Base-by-base conservation (phyloP, 2,797 vertebrate species). In the Psittacula echo region DNA sequence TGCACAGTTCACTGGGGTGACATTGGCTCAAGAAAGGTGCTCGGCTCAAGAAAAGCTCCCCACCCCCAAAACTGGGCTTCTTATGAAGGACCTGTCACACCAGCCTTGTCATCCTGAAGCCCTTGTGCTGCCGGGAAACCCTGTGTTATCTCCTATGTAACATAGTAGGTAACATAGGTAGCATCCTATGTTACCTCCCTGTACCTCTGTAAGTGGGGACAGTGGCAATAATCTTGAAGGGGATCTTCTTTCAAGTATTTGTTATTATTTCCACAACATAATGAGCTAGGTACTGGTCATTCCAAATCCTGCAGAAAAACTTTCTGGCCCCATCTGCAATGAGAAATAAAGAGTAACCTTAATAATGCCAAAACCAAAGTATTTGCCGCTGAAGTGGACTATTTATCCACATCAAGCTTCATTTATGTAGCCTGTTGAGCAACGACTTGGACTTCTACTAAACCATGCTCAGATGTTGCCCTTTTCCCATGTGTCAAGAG, bases 121-220 rank as follows among this genome's bases (percentile, higher is more conserved):
- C 9, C 16, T 47, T 2, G 1, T 11, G 8, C 75, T 76, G 24
- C 26, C 2, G 1, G 9, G 13, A 39, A 79, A 56, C 4, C 5
- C 7, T 12, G 24, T 39, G 37, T 39, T 39, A 11, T 11, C 37
- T 39, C 37, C 37, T 39, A 39, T 39, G 37, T 39, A 39, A 39
- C 37, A 11, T 39, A 39, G 37, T 39, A 39, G 37, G 37, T 10
- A 39, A 39, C 37, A 39, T 39, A 39, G 37, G 37, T 39, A 61
- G 58, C 80, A 81, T 29, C 32, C 13, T 1, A 0, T 24, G 24
- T 27, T 29, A 45, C 7, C 37, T 77, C 30, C 24, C 51, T 53
- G 30, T 61, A 16, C 45, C 22, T 48, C 60, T 79, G 20, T 70
- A 58, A 53, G 41, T 5, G n/a, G 37, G 24, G 17, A 51, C 42